Percentiles rank a stretch among this genome's conserved stretches.
Conservation (phyloP, 2,113 vertebrate species). For the Phalacrocorax aristotelis region DNA sequence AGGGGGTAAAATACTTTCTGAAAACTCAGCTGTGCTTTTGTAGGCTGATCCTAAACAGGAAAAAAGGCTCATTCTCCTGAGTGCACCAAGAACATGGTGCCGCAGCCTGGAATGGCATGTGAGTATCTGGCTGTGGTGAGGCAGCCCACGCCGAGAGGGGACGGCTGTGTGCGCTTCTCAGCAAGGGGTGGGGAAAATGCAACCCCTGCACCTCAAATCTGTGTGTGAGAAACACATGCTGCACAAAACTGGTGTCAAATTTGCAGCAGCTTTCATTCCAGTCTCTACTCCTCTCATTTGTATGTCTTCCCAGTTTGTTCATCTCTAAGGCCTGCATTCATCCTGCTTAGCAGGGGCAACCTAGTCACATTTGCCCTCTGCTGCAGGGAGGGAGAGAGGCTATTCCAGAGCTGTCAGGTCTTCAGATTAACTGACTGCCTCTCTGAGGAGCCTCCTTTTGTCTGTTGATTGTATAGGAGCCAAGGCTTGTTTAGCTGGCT, state of each 20-base stretch:
- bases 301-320: not conserved
- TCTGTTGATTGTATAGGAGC: not conserved
- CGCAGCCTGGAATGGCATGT: accelerated
- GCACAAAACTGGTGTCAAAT: not conserved
- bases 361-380: not conserved
- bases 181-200: not conserved
- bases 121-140: not conserved
- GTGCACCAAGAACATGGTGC: not conserved
- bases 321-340: not conserved
- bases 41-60: not conserved
- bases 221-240: not conserved
- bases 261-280: not conserved
- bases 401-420: not conserved
- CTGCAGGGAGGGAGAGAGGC: not conserved
- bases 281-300: not conserved
- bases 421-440: not conserved
- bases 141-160: not conserved
- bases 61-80: not conserved
- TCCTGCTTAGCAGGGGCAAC: not conserved
- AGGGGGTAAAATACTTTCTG: not conserved
- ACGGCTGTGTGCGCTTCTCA: not conserved
- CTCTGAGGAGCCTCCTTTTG: not conserved
- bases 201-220: not conserved
- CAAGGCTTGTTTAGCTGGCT: not conserved
- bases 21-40: not conserved